Evolutionary conservation across 2,113 vertebrate species (phyloP).

Genomic region (Heliornis fulica): DNA sequence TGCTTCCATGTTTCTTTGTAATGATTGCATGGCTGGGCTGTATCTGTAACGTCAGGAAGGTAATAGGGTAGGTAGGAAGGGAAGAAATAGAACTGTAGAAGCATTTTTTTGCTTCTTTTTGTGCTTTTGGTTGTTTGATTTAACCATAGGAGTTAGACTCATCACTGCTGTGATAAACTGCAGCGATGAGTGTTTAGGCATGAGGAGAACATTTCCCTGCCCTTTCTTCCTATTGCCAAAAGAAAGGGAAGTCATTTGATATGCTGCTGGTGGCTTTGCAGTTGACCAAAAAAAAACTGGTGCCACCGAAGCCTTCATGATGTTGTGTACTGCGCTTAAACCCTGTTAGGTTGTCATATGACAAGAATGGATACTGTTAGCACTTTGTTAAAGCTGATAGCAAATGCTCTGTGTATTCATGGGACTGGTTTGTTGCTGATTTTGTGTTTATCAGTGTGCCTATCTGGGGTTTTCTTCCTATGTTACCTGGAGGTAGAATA

Average conservation of each 20-base stretch:
- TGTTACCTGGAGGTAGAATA: background rate
- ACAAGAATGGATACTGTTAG: background rate
- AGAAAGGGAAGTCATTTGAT: background rate
- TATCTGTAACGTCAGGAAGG: constrained; percentile 9
- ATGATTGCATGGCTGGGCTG: background rate
- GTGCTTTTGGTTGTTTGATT: background rate
- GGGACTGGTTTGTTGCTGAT: background rate
- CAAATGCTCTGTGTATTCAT: background rate
- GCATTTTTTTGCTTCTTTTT: background rate
- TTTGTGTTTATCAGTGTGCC: background rate
- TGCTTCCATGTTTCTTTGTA: constrained; percentile 9
- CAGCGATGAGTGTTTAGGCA: background rate
- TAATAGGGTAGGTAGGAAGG: constrained; percentile 6
- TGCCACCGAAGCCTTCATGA: background rate
- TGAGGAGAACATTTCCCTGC: background rate
- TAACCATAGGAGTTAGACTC: background rate
- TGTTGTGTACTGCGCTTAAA: background rate
- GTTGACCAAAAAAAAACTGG: background rate
- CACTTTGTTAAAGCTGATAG: background rate
- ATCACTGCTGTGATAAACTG: background rate
- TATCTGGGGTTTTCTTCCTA: background rate
- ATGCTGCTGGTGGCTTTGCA: background rate
- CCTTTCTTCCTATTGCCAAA: background rate
- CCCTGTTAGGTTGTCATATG: background rate
- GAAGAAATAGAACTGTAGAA: background rate